Conservation (phyloP, 2,888 invertebrate genomes). For the Himalopsyche anomala region DNA sequence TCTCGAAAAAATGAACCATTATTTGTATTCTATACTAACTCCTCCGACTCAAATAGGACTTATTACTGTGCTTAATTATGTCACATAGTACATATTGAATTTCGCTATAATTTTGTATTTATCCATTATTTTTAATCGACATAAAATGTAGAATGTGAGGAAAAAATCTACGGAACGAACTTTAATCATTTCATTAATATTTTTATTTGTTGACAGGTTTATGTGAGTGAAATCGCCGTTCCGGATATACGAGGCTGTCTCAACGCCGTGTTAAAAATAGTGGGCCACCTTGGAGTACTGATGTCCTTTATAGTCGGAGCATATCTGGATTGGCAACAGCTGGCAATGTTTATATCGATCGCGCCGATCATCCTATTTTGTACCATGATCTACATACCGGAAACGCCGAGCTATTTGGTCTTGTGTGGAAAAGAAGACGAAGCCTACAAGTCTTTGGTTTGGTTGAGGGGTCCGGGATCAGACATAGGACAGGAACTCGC, state of each 20-base stretch:
- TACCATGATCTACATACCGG: constrained; percentile 88
- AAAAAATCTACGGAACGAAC: too few relatives aligned
- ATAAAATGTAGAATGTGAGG: too few relatives aligned
- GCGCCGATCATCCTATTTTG: constrained; percentile 87
- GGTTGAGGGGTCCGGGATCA: constrained; percentile 88
- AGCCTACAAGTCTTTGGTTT: constrained; percentile 82
- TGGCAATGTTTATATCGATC: constrained; percentile 87
- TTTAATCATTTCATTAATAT: neutral
- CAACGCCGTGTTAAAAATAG: constrained; percentile 90
- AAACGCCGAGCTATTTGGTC: constrained; percentile 91
- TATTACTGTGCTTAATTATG: too few relatives aligned
- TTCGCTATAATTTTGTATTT: too few relatives aligned
- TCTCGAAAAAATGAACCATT: too few relatives aligned
- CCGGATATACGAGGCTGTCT: constrained; percentile 91
- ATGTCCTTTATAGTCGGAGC: constrained; percentile 90
- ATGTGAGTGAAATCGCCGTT: constrained; percentile 93
- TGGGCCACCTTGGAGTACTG: constrained; percentile 90
- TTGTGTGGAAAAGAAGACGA: constrained; percentile 84
- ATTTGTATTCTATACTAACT: too few relatives aligned
- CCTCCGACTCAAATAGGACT: too few relatives aligned
- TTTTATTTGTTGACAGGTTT: constrained; percentile 78
- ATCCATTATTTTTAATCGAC: too few relatives aligned
- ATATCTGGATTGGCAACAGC: constrained; percentile 89
- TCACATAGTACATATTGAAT: too few relatives aligned
- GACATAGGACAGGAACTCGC: constrained; percentile 87